Evolutionary conservation across 2,797 vertebrate genomes (phyloP).

Genomic region (Macroramphosus scolopax): DNA sequence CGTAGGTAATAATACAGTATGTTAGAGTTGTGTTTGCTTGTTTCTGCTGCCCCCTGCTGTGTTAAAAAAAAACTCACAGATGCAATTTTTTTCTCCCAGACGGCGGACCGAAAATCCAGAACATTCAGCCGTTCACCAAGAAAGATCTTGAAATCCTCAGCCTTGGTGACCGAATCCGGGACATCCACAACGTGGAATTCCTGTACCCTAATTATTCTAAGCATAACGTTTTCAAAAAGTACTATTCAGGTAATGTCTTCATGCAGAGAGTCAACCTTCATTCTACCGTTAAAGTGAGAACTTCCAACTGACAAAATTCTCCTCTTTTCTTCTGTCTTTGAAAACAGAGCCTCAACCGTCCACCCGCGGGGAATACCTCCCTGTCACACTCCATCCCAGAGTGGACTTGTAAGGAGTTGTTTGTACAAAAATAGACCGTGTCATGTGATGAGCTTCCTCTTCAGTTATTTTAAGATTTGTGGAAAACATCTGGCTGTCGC

Average conservation of each 20-base stretch:
- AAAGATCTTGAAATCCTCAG: conserved; percentile 90
- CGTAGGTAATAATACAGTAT: too few relatives aligned
- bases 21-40: too few relatives aligned
- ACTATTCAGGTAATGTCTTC: conserved; percentile 84
- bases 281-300: not conserved
- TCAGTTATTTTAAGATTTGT: too few relatives aligned
- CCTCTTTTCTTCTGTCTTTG: conserved; percentile 11
- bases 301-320: not conserved
- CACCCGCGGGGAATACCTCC: conserved; percentile 54
- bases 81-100: conserved; percentile 20
- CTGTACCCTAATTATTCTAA: conserved; percentile 87
- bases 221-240: conserved; percentile 86
- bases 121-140: conserved; percentile 93
- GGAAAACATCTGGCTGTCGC: too few relatives aligned
- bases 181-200: conserved; percentile 83
- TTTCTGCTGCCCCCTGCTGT: too few relatives aligned
- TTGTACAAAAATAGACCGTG: not conserved
- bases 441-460: not conserved
- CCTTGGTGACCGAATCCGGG: conserved; percentile 89
- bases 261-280: not conserved
- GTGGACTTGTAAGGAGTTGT: conserved; percentile 63
- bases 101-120: conserved; percentile 88
- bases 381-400: conserved; percentile 64
- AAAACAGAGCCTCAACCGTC: conserved; percentile 43
- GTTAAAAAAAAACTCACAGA: not conserved